Percentiles rank a stretch among this genome's conserved stretches.
Evolutionary conservation across 2,113 vertebrate genomes (phyloP).

Genomic region (Megaceryle maxima): DNA sequence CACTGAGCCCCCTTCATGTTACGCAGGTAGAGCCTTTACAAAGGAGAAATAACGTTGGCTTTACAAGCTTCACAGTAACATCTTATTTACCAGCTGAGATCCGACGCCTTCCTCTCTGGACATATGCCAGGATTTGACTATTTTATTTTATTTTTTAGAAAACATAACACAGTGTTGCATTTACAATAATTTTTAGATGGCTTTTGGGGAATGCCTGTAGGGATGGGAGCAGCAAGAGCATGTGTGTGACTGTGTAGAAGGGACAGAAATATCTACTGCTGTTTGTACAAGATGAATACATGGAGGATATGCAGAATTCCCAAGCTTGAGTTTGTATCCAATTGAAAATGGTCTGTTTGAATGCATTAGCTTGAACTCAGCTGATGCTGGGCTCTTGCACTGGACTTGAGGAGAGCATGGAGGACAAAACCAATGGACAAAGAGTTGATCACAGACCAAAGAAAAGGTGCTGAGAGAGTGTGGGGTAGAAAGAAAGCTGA

Average conservation of each 20-base stretch:
- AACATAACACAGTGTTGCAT: neutral
- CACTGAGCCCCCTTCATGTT: constrained; percentile 80
- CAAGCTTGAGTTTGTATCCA: neutral
- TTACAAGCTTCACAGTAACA: constrained; percentile 74
- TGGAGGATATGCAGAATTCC: neutral
- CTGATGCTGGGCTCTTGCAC: neutral
- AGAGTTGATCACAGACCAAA: neutral
- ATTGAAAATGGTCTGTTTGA: neutral
- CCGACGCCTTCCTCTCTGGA: constrained; percentile 63
- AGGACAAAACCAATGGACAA: neutral
- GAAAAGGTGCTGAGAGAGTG: neutral
- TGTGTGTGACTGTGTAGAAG: neutral
- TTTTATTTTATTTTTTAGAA: constrained; percentile 35
- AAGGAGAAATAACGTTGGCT: constrained; percentile 68
- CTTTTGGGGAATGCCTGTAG: constrained; percentile 49
- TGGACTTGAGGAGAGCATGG: neutral
- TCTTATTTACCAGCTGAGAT: constrained; percentile 79
- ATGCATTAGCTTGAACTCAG: neutral
- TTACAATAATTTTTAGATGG: constrained; percentile 49
- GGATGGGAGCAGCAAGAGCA: neutral
- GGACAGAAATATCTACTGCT: constrained; percentile 10
- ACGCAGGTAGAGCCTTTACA: constrained; percentile 77
- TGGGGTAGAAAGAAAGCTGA: neutral
- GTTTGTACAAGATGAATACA: neutral
- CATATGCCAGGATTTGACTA: neutral